These are phyloP conservation scores for Lagocephalus sceleratus DNA, from an alignment of 2,797 vertebrate genomes.

Conservation along the genomic window DNA sequence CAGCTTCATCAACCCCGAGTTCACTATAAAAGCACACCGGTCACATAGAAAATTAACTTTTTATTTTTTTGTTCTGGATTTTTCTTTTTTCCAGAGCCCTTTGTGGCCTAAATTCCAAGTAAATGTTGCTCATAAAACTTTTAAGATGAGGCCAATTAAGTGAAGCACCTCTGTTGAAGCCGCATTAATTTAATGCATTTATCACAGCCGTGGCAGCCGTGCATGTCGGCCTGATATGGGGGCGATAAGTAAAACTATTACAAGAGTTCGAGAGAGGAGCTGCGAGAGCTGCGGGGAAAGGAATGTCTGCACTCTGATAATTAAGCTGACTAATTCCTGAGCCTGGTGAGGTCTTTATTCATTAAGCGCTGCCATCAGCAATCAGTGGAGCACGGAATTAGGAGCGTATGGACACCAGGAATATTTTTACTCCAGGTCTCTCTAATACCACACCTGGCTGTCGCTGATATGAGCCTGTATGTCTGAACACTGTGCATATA, in stretches of 20 bases:
- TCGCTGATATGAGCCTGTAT: not conserved
- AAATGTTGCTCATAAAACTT: slow-evolving; percentile 8
- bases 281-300: slow-evolving; percentile 28
- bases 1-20: slow-evolving; percentile 7
- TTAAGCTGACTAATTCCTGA: slow-evolving; percentile 60
- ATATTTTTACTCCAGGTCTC: slow-evolving; percentile 40
- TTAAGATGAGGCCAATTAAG: slow-evolving; percentile 13
- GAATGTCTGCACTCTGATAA: slow-evolving; percentile 51
- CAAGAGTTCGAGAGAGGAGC: slow-evolving; percentile 42
- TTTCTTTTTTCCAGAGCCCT: slow-evolving; percentile 1
- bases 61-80: too few relatives aligned
- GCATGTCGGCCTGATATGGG: slow-evolving; percentile 30
- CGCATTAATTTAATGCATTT: slow-evolving; percentile 21
- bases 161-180: slow-evolving; percentile 5
- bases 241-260: slow-evolving; percentile 46
- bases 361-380: slow-evolving; percentile 61
- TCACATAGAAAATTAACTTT: too few relatives aligned
- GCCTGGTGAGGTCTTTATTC: slow-evolving; percentile 64
- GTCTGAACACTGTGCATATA: slow-evolving; percentile 5
- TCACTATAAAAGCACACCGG: too few relatives aligned
- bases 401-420: slow-evolving; percentile 37
- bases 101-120: slow-evolving; percentile 1
- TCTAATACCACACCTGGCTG: not conserved
- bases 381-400: slow-evolving; percentile 60
- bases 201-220: slow-evolving; percentile 26